Base-by-base conservation (phyloP, 1,140 invertebrate species). In the Drosophila nebulosa region DNA sequence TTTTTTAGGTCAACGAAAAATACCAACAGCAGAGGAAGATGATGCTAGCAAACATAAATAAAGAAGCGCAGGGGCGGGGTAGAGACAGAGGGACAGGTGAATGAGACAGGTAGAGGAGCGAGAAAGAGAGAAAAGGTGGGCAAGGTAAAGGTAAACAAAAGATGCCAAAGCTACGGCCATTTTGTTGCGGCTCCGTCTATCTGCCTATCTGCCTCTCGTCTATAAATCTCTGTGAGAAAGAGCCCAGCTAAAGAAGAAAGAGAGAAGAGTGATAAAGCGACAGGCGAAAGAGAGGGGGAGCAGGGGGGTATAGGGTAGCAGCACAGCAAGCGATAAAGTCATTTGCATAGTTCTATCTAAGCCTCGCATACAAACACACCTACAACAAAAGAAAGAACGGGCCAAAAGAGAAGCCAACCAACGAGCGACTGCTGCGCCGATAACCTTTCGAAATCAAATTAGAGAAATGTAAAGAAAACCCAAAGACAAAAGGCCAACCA, bases 1-100 rank as follows among this genome's bases (percentile, higher is more conserved):
- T 86, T 86, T 86, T 86, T 86, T 86, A 86, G 81, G 81, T 86
- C 81, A 86, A 86, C 81, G 74, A 78, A 86, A 78, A 86, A 81
- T 81, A 78, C 81, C 81, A 85, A 78, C 78, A 81, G 66, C 63
- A 51, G n/a, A 52, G 24, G 14, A 66, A 76, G 80, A 77, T 74
- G 77, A 85, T 84, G 77, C 80, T 77, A 80, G 78, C 78, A 78
- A 85, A 81, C 81, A 86, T 81, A 85, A 74, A 86, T 69, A 80
- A 32, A 60, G 56, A 65, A 42, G 58, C 68, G 55, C 39, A 53
- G 7, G 7, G 6, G 7, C 26, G 58, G 10, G 27, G 18, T 51
- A 72, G 55, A 53, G 10, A 5, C 21, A n/a, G n/a, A n/a, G 58
- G 10, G 35, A 22, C 30, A 58, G 57, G 57, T 60, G 36, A 60